Evolutionary conservation across 2,888 invertebrate genomes (phyloP).

Genomic region (Diaperis boleti): DNA sequence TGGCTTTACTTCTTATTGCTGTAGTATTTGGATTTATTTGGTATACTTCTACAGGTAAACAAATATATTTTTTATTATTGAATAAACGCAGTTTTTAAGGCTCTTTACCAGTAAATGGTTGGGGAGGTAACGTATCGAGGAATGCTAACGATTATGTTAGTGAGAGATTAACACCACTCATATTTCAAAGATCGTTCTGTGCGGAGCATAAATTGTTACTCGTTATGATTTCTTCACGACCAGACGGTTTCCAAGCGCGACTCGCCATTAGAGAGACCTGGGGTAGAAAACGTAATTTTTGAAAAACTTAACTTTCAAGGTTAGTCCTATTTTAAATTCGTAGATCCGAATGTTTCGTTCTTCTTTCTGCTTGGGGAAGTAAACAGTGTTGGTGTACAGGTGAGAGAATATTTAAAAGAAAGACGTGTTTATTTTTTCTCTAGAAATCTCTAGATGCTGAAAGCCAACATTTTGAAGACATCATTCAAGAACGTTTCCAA

Average conservation of each 20-base stretch:
- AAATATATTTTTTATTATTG: neutral
- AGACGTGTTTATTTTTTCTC: neutral
- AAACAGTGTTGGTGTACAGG: slow-evolving; percentile 2
- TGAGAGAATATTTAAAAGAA: neutral
- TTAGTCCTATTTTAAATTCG: no score
- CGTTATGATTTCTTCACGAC: slow-evolving; percentile 83
- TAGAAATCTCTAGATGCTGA: neutral
- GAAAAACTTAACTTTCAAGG: no score
- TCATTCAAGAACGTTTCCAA: slow-evolving; percentile 85
- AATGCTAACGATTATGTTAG: slow-evolving; percentile 21
- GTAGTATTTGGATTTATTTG: no score
- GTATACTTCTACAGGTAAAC: neutral
- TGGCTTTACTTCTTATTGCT: no score
- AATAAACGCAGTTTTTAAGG: slow-evolving; percentile 7
- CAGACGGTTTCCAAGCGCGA: slow-evolving; percentile 75
- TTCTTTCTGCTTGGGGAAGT: slow-evolving; percentile 44
- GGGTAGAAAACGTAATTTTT: slow-evolving; percentile 68
- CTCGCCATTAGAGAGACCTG: slow-evolving; percentile 79
- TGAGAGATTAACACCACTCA: neutral
- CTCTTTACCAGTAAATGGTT: neutral
- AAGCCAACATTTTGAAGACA: slow-evolving; percentile 66
- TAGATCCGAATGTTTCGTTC: slow-evolving; percentile 48
- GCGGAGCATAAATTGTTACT: slow-evolving; percentile 68
- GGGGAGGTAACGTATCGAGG: slow-evolving; percentile 1
- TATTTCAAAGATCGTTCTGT: slow-evolving; percentile 11